Conservation (phyloP, 1,140 invertebrate species). For the Musca vetustissima region DNA sequence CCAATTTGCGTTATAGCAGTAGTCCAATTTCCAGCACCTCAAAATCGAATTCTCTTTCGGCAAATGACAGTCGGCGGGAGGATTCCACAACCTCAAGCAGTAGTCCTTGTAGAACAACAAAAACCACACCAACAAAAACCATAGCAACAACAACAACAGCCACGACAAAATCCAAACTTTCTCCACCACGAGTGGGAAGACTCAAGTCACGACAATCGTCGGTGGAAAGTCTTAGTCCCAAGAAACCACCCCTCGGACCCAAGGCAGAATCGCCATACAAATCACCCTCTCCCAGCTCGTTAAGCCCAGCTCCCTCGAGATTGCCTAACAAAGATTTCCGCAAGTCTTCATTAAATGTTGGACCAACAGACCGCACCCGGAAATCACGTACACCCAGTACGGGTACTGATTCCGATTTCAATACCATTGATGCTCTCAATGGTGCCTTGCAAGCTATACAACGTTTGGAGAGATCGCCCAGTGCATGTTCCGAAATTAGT, state of each 20-base stretch:
- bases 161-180: conserved; percentile 44
- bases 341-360: conserved; percentile 75
- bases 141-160: conserved; percentile 26
- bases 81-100: conserved; percentile 4
- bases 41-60: conserved; percentile 10
- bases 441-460: conserved; percentile 29
- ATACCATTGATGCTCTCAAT: conserved; percentile 20
- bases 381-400: conserved; percentile 50
- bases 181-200: conserved; percentile 44
- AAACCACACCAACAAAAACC: conserved; percentile 24
- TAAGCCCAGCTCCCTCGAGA: conserved; percentile 43
- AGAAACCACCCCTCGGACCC: conserved; percentile 62
- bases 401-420: conserved; percentile 44
- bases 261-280: conserved; percentile 53
- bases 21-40: conserved; percentile 33
- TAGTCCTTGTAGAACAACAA: neutral
- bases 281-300: conserved; percentile 47
- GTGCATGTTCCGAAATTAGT: conserved; percentile 41
- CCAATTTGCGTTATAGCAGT: conserved; percentile 50
- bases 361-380: conserved; percentile 56
- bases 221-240: conserved; percentile 39
- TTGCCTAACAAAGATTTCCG: conserved; percentile 73
- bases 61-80: conserved; percentile 26
- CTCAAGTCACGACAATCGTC: conserved; percentile 47
- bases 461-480: conserved; percentile 46